Conservation (phyloP, 2,113 vertebrate genomes). For the Myotis brandtii region DNA sequence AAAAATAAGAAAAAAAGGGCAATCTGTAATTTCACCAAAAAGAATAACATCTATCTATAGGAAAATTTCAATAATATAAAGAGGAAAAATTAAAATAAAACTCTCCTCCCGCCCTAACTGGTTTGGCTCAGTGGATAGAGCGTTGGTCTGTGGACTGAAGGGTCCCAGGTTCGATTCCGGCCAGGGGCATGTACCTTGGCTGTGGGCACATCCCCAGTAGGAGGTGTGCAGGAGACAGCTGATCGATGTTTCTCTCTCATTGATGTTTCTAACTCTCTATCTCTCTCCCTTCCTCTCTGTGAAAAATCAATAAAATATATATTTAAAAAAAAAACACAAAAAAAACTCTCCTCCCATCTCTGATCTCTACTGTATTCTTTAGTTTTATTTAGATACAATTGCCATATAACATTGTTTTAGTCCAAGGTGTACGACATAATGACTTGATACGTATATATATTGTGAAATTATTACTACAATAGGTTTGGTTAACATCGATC, state of each 20-base stretch:
- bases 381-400: background rate
- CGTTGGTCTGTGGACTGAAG: no score
- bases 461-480: background rate
- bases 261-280: no score
- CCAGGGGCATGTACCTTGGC: no score
- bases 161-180: no score
- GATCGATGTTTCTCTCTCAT: no score
- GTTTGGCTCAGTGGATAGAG: no score
- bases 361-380: background rate
- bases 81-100: slow-evolving; percentile 36
- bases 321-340: no score
- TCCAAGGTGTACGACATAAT: background rate
- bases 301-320: no score
- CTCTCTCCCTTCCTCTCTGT: no score
- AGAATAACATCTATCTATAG: background rate
- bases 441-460: background rate
- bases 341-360: background rate
- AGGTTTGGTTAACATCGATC: background rate
- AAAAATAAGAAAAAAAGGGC: background rate
- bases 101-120: background rate
- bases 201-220: no score
- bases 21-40: background rate
- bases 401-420: background rate
- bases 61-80: background rate
- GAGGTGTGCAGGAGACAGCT: no score